Conservation (phyloP, 1,140 invertebrate genomes). For the Trichonephila clavata region DNA sequence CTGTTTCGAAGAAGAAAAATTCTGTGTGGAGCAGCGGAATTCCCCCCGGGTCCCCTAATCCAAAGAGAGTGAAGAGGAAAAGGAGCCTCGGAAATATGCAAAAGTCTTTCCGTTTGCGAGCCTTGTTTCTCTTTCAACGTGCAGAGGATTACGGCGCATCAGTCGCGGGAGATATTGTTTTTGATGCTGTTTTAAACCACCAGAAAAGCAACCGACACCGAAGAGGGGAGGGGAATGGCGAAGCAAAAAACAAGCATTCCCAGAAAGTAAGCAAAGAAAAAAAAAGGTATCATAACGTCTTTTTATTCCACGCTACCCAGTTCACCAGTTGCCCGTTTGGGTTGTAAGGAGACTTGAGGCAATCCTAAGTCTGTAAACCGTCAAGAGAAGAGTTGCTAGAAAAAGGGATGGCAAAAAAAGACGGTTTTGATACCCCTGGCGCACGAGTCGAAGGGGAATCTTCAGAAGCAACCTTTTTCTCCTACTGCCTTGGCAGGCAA, state of each 20-base stretch:
- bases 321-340: conserved; percentile 72
- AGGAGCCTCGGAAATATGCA: conserved; percentile 73
- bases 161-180: conserved; percentile 75
- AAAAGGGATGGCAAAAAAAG: conserved; percentile 65
- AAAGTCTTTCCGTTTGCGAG: conserved; percentile 71
- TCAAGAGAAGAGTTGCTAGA: conserved; percentile 45
- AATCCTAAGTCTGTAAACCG: conserved; percentile 76
- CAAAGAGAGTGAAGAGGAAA: conserved; percentile 61
- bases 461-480: conserved; percentile 40
- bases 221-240: conserved; percentile 29
- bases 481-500: conserved; percentile 25
- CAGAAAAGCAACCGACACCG: conserved; percentile 72
- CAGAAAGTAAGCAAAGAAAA: conserved; percentile 29
- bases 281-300: conserved; percentile 74
- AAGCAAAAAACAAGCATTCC: conserved; percentile 7
- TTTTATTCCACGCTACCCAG: conserved; percentile 71
- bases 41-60: conserved; percentile 61
- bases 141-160: conserved; percentile 73
- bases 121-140: conserved; percentile 63
- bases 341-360: conserved; percentile 75
- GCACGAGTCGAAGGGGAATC: conserved; percentile 49
- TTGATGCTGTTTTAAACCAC: conserved; percentile 73
- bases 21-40: conserved; percentile 32
- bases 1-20: conserved; percentile 37
- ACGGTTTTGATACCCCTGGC: conserved; percentile 67